Evolutionary conservation across 2,888 invertebrate genomes (phyloP), one percentile per base, ranked within the genome.

Genomic region (Tolmerus cingulatus): DNA sequence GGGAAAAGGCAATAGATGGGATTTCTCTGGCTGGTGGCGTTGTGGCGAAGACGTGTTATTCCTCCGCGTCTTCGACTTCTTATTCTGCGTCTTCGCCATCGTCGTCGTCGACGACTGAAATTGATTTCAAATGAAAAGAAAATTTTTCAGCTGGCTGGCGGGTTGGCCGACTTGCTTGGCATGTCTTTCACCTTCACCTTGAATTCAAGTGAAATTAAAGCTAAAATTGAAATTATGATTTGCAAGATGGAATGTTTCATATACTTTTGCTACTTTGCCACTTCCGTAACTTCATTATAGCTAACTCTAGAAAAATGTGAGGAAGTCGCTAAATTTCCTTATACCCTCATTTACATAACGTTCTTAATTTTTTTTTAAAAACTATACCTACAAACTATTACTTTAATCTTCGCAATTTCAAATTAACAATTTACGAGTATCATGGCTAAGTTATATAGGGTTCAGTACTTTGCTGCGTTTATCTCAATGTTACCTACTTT

Each of bases 1-100:
- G 78, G 30, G 51, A 79, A 79, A 79, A 51, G 79, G 79, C 30
- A 79, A 79, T 79, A 46, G 51, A 27, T 79, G 51, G 30, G 40
- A 79, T 79, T 66, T 66, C 66, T 51, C n/a, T 51, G n/a, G 51
- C 5, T 51, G 51, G n/a, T 46, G 43, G 43, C 43, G 51, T 7
- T 51, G 19, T 4, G 51, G 51, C 51, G n/a, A 51, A 51, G 51
- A 51, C 51, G 51, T 51, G 51, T 51, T 51, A n/a, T 51, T 51
- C 51, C 43, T 46, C 14, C 43, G 1, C 43, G 9, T 51, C 51
- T 16, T 46, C 3, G 14, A 12, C 43, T 14, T 74, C 34, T 74
- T 27, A 34, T 5, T 14, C 19, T 27, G 0, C 34, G 30, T 27
- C 8, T n/a, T 76, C 76, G 76, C 19, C 37, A 16, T 76, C 76